A percentile compares a stretch with the other conserved stretches of the same genome.
Evolutionary conservation across 2,888 invertebrate species (phyloP).

Genomic region (Lypha dubia): DNA sequence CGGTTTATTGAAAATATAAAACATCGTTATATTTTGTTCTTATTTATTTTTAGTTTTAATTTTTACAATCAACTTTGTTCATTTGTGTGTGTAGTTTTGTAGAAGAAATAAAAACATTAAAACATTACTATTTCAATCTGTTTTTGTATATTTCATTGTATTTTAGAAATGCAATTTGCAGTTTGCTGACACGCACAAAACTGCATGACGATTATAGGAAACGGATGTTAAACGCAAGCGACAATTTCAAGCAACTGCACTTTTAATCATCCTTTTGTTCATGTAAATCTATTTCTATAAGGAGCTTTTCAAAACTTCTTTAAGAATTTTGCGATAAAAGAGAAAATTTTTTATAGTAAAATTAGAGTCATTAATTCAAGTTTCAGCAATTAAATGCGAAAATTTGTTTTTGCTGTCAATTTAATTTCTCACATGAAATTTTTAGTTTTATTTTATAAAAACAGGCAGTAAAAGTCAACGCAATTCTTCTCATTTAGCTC

Average conservation of each 20-base stretch:
- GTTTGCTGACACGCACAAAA: background rate
- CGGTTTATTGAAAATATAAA: constrained; percentile 31
- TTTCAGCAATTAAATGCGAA: no score
- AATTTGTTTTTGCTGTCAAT: no score
- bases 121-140: background rate
- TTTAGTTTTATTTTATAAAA: no score
- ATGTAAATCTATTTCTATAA: background rate
- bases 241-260: background rate
- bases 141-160: constrained; percentile 11
- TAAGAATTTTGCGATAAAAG: background rate
- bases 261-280: background rate
- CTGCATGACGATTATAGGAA: no score
- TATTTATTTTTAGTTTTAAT: no score
- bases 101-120: background rate
- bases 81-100: background rate
- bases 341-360: no score
- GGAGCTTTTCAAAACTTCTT: no score
- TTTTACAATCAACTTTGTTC: constrained; percentile 11
- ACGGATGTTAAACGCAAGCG: background rate
- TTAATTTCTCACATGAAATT: no score
- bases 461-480: no score
- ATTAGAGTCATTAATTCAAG: no score
- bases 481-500: no score
- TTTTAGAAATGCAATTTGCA: constrained; percentile 22
- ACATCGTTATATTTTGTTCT: constrained; percentile 7